Percentiles rank a stretch among this genome's conserved stretches.
These are phyloP conservation scores for Epinotia brunnichana DNA, from an alignment of 2,888 invertebrate species.

Conservation along the genomic window DNA sequence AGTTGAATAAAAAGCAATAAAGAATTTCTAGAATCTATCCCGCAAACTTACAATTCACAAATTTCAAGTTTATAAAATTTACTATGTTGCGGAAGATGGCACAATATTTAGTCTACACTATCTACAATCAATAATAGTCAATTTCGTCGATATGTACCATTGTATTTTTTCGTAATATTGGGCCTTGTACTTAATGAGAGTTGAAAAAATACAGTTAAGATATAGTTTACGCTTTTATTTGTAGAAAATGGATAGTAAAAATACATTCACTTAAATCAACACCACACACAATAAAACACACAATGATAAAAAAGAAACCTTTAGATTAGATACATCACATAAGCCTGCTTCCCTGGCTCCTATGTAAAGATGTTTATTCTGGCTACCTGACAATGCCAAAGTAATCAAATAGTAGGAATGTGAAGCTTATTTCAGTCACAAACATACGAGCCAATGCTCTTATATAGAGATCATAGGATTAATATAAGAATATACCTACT, in stretches of 20 bases:
- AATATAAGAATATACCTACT: conserved; percentile 49
- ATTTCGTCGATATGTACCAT: neutral
- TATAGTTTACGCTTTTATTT: conserved; percentile 54
- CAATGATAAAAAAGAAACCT: conserved; percentile 50
- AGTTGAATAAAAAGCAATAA: no score
- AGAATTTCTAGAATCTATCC: neutral
- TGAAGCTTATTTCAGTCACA: conserved; percentile 62
- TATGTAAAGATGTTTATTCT: conserved; percentile 12
- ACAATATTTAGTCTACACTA: neutral
- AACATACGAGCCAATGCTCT: conserved; percentile 49
- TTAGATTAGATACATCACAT: conserved; percentile 14
- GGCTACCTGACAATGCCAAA: conserved; percentile 23
- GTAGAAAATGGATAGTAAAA: conserved; percentile 64
- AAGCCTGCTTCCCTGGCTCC: conserved; percentile 2
- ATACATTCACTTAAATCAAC: conserved; percentile 62
- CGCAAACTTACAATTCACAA: neutral
- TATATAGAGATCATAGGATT: conserved; percentile 60
- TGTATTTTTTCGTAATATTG: neutral
- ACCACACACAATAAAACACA: conserved; percentile 62
- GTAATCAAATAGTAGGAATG: conserved; percentile 61
- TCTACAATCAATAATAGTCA: neutral
- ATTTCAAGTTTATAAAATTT: neutral
- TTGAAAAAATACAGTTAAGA: conserved; percentile 35
- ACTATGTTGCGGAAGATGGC: neutral
- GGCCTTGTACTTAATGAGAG: neutral